phyloP scores from a whole-genome alignment of 2,113 vertebrate genomes.

The Solea senegalensis region DNA sequence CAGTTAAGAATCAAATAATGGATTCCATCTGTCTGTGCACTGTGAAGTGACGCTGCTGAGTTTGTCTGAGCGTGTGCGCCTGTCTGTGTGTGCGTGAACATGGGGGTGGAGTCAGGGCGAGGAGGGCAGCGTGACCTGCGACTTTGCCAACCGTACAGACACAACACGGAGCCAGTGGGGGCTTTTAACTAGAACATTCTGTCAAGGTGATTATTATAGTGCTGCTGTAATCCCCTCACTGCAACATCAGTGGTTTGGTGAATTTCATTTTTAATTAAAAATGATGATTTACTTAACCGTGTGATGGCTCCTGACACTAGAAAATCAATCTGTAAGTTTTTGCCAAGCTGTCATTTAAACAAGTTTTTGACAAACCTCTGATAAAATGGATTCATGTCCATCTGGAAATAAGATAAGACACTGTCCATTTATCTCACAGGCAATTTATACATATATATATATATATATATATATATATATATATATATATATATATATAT shows the following conservation, averaged over 20 bases:
- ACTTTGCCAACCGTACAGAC: slow-evolving; percentile 18
- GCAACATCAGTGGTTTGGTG: neutral
- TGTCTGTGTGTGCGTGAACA: slow-evolving; percentile 30
- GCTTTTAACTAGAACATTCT: neutral
- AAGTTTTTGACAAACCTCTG: neutral
- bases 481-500: no score
- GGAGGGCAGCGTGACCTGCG: slow-evolving; percentile 23
- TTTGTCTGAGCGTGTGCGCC: slow-evolving; percentile 27
- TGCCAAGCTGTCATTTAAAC: neutral
- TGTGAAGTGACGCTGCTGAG: slow-evolving; percentile 29
- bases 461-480: neutral
- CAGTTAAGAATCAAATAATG: slow-evolving; percentile 77
- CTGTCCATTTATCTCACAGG: slow-evolving; percentile 6
- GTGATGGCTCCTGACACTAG: neutral
- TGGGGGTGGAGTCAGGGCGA: slow-evolving; percentile 9
- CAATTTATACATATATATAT: neutral
- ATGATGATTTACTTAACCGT: neutral
- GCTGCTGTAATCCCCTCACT: neutral
- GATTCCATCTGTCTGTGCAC: slow-evolving; percentile 67
- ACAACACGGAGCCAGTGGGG: neutral
- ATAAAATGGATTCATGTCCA: slow-evolving; percentile 1
- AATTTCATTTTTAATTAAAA: slow-evolving; percentile 19
- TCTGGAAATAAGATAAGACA: slow-evolving; percentile 4
- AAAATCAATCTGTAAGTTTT: no score
- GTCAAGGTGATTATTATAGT: neutral